These are phyloP conservation scores for Netelia melanura DNA, from an alignment of 2,888 invertebrate species.

Conservation along the genomic window DNA sequence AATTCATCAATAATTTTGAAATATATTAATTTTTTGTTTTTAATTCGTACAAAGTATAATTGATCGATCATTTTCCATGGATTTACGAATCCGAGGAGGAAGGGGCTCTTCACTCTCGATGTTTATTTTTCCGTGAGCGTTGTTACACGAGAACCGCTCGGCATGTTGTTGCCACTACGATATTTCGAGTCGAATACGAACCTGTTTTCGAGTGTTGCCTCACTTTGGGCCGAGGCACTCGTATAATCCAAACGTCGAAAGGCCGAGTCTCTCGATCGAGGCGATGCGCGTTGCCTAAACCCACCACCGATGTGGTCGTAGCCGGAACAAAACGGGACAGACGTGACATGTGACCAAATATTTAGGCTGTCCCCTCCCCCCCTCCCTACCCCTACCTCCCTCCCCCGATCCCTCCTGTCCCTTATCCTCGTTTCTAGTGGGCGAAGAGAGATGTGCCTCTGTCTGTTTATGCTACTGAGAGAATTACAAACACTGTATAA, in stretches of 20 bases:
- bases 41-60: too few relatives aligned
- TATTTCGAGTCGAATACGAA: conserved; percentile 19
- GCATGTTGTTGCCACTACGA: not conserved
- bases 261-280: conserved; percentile 10
- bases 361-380: conserved; percentile 72
- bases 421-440: not conserved
- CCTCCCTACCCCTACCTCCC: not conserved
- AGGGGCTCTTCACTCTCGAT: too few relatives aligned
- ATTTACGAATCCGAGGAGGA: too few relatives aligned
- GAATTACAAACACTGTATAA: conserved; percentile 14
- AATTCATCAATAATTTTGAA: too few relatives aligned
- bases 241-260: conserved; percentile 18
- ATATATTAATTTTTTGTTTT: too few relatives aligned
- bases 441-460: conserved; percentile 29
- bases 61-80: too few relatives aligned
- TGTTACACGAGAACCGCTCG: not conserved
- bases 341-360: conserved; percentile 78
- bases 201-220: conserved; percentile 16
- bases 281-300: conserved; percentile 14
- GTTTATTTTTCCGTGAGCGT: too few relatives aligned
- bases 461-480: conserved; percentile 68
- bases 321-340: conserved; percentile 51
- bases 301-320: conserved; percentile 9
- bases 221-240: not conserved
- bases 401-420: not conserved